Percentiles rank a stretch among this genome's conserved stretches.
These are phyloP conservation scores for Drosophila yooni DNA, from an alignment of 2,888 invertebrate species.

Conservation along the genomic window DNA sequence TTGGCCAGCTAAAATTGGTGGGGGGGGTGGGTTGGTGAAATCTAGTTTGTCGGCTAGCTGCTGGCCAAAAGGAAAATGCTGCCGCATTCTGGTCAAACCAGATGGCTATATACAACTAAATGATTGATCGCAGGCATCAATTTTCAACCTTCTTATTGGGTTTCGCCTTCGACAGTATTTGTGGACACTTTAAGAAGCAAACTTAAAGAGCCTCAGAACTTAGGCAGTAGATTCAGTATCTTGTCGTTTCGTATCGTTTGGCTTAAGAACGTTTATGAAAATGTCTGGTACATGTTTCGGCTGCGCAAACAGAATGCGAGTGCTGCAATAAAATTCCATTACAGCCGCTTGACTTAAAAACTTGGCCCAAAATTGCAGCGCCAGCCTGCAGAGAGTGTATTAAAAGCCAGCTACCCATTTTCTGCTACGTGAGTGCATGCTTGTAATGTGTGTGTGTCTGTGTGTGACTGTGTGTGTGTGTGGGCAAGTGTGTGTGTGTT, in stretches of 20 bases:
- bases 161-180: conserved; percentile 58
- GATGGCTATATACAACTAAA: conserved; percentile 42
- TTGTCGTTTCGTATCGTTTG: conserved; percentile 14
- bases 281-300: conserved; percentile 77
- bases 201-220: conserved; percentile 40
- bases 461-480: conserved; percentile 24
- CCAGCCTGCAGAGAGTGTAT: conserved; percentile 62
- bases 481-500: conserved; percentile 40
- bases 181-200: conserved; percentile 26
- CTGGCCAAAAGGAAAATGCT: conserved; percentile 62
- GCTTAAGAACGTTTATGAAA: conserved; percentile 65
- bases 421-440: conserved; percentile 66
- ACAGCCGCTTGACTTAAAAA: conserved; percentile 73
- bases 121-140: conserved; percentile 80
- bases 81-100: conserved; percentile 40
- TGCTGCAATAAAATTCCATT: conserved; percentile 79
- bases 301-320: conserved; percentile 74
- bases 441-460: conserved; percentile 21
- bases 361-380: conserved; percentile 67
- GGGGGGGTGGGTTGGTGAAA: conserved; percentile 1
- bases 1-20: neutral
- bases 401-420: conserved; percentile 68
- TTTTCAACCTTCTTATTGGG: conserved; percentile 70
- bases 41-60: conserved; percentile 15
- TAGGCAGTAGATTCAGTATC: conserved; percentile 7